phyloP scores from a whole-genome alignment of 2,797 vertebrate species.

The Macropodus opercularis region DNA sequence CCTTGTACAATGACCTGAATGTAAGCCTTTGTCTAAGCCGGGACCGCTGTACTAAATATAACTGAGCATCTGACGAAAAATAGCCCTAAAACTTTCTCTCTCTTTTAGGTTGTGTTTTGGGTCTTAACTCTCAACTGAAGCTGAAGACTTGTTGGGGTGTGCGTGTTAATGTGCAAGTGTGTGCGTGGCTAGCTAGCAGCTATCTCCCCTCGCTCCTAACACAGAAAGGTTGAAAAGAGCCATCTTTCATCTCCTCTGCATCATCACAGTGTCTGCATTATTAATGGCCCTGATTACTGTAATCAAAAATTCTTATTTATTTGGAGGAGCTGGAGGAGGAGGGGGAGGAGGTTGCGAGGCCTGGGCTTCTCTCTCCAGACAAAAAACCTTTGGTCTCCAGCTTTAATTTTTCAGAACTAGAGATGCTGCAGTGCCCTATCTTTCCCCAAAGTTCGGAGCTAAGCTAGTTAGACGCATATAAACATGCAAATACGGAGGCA shows the following conservation, averaged over 20 bases:
- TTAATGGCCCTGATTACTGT: constrained; percentile 86
- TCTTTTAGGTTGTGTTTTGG: constrained; percentile 64
- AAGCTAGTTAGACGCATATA: constrained; percentile 75
- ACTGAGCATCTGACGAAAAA: constrained; percentile 46
- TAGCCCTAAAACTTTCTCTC: constrained; percentile 58
- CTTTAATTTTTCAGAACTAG: constrained; percentile 80
- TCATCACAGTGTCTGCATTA: constrained; percentile 84
- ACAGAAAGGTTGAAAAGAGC: constrained; percentile 84
- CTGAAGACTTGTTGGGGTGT: constrained; percentile 41
- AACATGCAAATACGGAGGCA: constrained; percentile 73
- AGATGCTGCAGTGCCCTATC: constrained; percentile 77
- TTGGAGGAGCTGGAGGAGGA: constrained; percentile 76
- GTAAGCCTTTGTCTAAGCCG: constrained; percentile 25
- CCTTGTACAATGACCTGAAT: constrained; percentile 39
- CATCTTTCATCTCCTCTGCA: constrained; percentile 85
- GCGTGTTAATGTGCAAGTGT: constrained; percentile 10
- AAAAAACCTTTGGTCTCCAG: constrained; percentile 81
- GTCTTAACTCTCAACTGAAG: constrained; percentile 59
- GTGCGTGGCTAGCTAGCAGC: constrained; percentile 74
- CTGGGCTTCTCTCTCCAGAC: constrained; percentile 78
- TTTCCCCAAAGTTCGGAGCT: constrained; percentile 72
- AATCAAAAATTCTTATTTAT: constrained; percentile 89
- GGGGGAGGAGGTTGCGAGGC: constrained; percentile 65
- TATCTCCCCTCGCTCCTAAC: constrained; percentile 80
- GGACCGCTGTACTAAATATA: constrained; percentile 45